Evolutionary conservation across 2,888 invertebrate genomes (phyloP).

Genomic region (Leucophora obtusa): DNA sequence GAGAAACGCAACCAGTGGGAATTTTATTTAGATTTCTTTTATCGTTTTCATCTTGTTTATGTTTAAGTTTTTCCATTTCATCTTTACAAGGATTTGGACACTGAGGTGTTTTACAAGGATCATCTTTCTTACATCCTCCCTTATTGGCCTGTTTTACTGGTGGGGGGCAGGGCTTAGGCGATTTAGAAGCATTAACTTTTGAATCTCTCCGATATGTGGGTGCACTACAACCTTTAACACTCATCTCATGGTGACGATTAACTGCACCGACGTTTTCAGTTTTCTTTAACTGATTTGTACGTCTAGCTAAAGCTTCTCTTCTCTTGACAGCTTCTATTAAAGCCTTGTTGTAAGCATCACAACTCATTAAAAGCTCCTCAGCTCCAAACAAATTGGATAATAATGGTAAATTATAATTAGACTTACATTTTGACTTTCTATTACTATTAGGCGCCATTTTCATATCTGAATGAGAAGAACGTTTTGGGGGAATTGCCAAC

Average conservation of each 20-base stretch:
- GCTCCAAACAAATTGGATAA: slow-evolving; percentile 45
- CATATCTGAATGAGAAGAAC: not conserved
- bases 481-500: not conserved
- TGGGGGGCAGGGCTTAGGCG: not conserved
- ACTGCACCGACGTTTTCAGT: not conserved
- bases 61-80: slow-evolving; percentile 28
- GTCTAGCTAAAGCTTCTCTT: slow-evolving; percentile 44
- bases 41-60: not conserved
- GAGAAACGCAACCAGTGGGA: slow-evolving; percentile 24
- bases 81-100: slow-evolving; percentile 8
- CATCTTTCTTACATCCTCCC: slow-evolving; percentile 8
- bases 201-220: not conserved
- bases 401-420: slow-evolving; percentile 44
- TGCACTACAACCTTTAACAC: slow-evolving; percentile 22
- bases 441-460: not conserved
- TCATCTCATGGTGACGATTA: slow-evolving; percentile 8
- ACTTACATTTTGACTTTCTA: not conserved
- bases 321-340: slow-evolving; percentile 61
- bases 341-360: slow-evolving; percentile 63
- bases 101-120: slow-evolving; percentile 17
- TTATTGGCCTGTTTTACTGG: not conserved
- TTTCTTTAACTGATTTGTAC: not conserved
- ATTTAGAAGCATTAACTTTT: not conserved
- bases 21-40: not conserved
- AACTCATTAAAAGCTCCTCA: slow-evolving; percentile 57